These are phyloP conservation scores for Stegastes partitus DNA, from an alignment of 2,113 vertebrate species.

Conservation along the genomic window DNA sequence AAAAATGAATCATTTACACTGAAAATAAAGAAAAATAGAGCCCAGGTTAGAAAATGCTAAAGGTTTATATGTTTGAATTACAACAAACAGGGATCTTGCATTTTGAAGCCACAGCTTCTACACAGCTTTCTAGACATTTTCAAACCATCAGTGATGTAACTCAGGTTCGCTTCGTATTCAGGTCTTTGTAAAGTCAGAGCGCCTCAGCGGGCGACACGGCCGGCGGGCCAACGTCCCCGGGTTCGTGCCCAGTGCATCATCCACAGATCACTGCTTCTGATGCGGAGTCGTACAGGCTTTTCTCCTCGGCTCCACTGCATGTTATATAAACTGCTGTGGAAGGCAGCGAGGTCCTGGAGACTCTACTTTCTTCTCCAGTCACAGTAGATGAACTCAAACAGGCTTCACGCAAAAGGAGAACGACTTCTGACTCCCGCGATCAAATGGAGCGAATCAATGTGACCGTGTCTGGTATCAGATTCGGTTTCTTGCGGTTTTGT, in stretches of 20 bases:
- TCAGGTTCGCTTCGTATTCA: constrained; percentile 20
- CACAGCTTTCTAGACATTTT: no score
- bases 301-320: constrained; percentile 23
- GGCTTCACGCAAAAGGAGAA: background rate
- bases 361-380: constrained; percentile 26
- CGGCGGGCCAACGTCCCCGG: background rate
- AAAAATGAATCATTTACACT: no score
- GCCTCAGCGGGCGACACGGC: constrained; percentile 29
- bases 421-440: background rate
- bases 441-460: background rate
- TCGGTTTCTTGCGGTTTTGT: no score
- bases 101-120: no score
- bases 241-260: constrained; percentile 35
- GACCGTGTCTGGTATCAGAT: background rate
- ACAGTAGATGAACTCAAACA: constrained; percentile 20
- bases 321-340: constrained; percentile 52
- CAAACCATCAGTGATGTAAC: constrained; percentile 25
- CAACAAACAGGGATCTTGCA: no score
- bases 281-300: constrained; percentile 7
- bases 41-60: no score
- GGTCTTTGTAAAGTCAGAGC: constrained; percentile 37
- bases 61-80: no score
- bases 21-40: no score
- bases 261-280: constrained; percentile 54
- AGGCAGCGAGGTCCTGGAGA: constrained; percentile 22